Conservation (phyloP, 2,888 invertebrate species). For the Pachycephus smyrnensis region DNA sequence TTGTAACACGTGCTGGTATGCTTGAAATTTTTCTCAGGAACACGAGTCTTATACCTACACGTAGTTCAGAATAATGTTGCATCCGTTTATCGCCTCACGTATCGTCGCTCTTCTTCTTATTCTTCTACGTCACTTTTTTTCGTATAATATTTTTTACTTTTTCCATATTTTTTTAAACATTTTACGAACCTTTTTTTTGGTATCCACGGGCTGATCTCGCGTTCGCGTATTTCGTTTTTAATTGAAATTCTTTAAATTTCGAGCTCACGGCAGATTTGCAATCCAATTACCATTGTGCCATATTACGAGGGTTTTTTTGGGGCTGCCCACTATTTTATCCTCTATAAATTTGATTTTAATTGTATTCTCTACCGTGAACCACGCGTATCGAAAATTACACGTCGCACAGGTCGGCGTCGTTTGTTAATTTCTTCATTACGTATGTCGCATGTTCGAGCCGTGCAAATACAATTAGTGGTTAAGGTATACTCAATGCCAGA, state of each 20-base stretch:
- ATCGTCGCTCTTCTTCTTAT: background rate
- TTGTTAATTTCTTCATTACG: background rate
- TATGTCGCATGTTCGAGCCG: background rate
- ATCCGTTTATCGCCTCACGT: background rate
- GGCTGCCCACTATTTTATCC: background rate
- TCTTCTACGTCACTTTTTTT: background rate
- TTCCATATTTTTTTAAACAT: background rate
- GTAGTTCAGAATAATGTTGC: background rate
- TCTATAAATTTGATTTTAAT: background rate
- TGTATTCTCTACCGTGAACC: background rate
- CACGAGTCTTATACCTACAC: conserved; percentile 36
- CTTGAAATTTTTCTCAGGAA: conserved; percentile 50
- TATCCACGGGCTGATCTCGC: background rate
- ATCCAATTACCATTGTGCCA: background rate
- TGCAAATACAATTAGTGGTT: background rate
- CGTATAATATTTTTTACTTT: background rate
- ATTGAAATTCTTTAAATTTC: background rate
- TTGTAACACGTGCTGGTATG: conserved; percentile 60
- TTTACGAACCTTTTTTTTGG: background rate
- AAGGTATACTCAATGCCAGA: background rate
- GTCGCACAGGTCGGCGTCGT: background rate
- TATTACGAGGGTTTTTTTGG: background rate
- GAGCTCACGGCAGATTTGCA: background rate
- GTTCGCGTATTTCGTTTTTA: background rate
- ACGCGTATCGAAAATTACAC: background rate